phyloP scores from a whole-genome alignment of 1,140 invertebrate genomes.

The Tribolium madens region DNA sequence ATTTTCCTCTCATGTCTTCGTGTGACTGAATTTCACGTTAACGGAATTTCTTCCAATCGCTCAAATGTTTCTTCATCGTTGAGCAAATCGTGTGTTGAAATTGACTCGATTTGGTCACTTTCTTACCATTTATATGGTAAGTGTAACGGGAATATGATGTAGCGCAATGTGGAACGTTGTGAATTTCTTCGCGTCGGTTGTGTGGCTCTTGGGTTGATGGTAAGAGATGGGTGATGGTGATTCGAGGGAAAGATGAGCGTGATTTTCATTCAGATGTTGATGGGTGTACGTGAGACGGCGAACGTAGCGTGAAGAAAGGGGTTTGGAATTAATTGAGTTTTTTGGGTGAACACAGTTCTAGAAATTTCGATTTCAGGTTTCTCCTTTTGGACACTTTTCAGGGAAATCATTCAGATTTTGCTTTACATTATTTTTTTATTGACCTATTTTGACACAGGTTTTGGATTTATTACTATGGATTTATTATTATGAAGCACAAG shows the following conservation, averaged over 20 bases:
- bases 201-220: not conserved
- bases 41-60: conserved; percentile 38
- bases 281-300: not conserved
- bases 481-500: no score
- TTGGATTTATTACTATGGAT: no score
- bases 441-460: no score
- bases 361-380: not conserved
- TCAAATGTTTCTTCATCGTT: not conserved
- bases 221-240: not conserved
- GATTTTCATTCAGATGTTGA: no score
- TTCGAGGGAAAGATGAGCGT: not conserved
- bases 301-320: not conserved
- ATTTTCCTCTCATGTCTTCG: conserved; percentile 20
- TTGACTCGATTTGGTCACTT: not conserved
- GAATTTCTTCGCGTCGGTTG: conserved; percentile 3
- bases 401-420: no score
- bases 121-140: not conserved
- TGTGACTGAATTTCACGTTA: conserved; percentile 30
- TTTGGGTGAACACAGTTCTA: no score
- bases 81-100: not conserved
- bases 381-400: no score
- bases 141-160: conserved; percentile 31
- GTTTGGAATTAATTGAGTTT: no score
- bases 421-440: no score
- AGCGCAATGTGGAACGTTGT: not conserved